Evolutionary conservation across 2,797 vertebrate species (phyloP).

Genomic region (Myotis myotis): DNA sequence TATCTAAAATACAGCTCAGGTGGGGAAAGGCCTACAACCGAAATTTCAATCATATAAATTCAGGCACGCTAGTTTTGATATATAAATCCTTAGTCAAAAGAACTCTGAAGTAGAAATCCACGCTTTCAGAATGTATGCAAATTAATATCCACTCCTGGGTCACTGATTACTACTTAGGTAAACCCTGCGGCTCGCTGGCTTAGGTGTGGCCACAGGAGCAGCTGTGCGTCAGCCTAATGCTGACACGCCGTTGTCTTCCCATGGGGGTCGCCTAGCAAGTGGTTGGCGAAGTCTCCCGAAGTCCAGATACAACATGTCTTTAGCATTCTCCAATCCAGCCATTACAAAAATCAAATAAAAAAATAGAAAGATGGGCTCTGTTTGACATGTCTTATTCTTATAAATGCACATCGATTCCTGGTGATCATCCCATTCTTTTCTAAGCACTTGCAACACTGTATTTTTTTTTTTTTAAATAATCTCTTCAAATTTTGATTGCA

Average conservation of each 20-base stretch:
- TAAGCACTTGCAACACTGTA: not conserved
- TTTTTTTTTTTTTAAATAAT: too few species aligned
- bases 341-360: not conserved
- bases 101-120: not conserved
- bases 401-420: not conserved
- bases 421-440: not conserved
- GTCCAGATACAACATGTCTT: constrained; percentile 31
- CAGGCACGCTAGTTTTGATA: not conserved
- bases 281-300: not conserved
- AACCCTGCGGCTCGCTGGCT: not conserved
- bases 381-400: constrained; percentile 30
- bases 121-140: constrained; percentile 7
- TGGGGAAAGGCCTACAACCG: not conserved
- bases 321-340: constrained; percentile 32
- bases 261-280: not conserved
- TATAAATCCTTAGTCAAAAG: constrained; percentile 1
- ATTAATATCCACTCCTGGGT: not conserved
- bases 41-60: constrained; percentile 3
- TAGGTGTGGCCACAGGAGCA: not conserved
- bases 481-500: constrained; percentile 18
- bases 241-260: not conserved
- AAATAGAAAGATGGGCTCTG: not conserved
- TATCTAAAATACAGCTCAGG: not conserved
- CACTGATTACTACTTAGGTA: not conserved
- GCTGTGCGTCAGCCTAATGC: not conserved